These are phyloP conservation scores for Orthosia gothica DNA, from an alignment of 2,888 invertebrate species.

Conservation along the genomic window DNA sequence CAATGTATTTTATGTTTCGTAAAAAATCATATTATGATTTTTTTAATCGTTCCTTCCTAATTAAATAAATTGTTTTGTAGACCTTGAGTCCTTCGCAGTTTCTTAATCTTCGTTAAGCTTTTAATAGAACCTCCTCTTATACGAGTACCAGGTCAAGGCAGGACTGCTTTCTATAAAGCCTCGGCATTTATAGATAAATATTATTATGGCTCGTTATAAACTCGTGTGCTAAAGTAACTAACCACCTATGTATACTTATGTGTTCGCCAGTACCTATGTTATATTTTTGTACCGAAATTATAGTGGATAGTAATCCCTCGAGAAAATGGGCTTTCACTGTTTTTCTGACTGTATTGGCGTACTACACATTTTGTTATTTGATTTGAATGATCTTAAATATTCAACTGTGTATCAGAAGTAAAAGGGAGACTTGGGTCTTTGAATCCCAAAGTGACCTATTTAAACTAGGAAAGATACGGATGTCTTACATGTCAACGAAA, in stretches of 20 bases:
- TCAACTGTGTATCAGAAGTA: neutral
- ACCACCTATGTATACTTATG: neutral
- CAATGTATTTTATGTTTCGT: neutral
- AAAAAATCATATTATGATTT: neutral
- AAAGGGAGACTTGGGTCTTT: neutral
- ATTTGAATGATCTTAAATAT: neutral
- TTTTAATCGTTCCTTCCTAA: neutral
- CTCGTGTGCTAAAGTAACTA: constrained; percentile 33
- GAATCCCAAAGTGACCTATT: neutral
- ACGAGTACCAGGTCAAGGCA: constrained; percentile 64
- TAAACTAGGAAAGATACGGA: no score
- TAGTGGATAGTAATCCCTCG: no score
- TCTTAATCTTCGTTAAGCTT: constrained; percentile 28
- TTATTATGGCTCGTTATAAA: constrained; percentile 26
- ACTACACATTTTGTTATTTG: neutral
- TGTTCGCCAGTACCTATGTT: no score
- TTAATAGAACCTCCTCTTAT: constrained; percentile 8
- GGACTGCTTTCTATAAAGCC: constrained; percentile 64
- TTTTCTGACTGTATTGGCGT: neutral
- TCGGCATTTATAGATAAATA: constrained; percentile 28
- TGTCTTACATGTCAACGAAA: no score
- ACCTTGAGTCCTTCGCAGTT: constrained; percentile 21
- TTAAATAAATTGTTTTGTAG: neutral
- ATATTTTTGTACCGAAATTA: no score
- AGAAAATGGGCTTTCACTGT: neutral